These are phyloP conservation scores for Oreotrochilus melanogaster DNA, from an alignment of 2,113 vertebrate genomes.

Conservation along the genomic window DNA sequence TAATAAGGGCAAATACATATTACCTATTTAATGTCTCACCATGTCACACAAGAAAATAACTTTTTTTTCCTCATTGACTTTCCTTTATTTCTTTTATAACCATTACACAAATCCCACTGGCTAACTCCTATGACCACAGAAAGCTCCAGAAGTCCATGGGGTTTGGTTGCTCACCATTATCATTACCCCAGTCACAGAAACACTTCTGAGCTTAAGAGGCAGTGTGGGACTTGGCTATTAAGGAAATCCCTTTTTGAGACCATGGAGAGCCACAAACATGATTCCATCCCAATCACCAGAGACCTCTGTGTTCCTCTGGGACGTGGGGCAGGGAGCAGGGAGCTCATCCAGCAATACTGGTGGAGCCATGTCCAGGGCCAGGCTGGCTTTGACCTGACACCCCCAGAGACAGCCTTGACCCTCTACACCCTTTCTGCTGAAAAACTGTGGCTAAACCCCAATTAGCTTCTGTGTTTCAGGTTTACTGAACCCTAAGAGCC, in stretches of 20 bases:
- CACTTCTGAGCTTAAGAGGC: neutral
- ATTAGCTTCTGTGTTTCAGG: neutral
- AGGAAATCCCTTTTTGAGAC: neutral
- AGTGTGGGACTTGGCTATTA: neutral
- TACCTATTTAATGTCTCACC: neutral
- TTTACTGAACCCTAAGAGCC: fast-evolving
- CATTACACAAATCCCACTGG: neutral
- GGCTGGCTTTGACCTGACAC: neutral
- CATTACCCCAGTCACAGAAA: neutral
- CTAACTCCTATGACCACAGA: neutral
- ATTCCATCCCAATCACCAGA: neutral
- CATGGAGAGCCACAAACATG: neutral
- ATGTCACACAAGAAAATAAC: neutral
- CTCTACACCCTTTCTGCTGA: neutral
- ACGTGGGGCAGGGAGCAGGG: fast-evolving
- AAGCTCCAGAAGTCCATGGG: neutral
- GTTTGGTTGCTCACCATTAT: fast-evolving
- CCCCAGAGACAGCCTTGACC: neutral
- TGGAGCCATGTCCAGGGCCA: neutral
- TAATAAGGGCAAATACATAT: constrained; percentile 14
- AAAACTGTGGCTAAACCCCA: fast-evolving
- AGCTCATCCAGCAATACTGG: neutral
- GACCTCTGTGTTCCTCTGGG: neutral
- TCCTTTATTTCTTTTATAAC: neutral
- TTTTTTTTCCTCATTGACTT: neutral